Evolutionary conservation across 2,113 vertebrate species (phyloP).

Genomic region (Cnemophilus loriae): DNA sequence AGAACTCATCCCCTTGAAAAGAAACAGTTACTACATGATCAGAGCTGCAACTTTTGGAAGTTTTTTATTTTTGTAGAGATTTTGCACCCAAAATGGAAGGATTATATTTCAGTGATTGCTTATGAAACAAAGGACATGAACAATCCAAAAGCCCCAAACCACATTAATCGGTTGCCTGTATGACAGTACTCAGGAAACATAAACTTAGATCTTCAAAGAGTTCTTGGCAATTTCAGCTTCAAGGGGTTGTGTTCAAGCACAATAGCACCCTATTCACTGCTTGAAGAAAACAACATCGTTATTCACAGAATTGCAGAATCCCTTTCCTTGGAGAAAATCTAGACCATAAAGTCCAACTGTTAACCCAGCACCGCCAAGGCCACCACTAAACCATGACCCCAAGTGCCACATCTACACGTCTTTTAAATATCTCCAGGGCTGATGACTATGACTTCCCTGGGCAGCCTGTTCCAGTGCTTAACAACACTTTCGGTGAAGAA

Average conservation of each 20-base stretch:
- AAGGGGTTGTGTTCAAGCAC: neutral
- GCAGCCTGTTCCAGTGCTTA: neutral
- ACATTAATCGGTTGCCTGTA: neutral
- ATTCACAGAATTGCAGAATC: neutral
- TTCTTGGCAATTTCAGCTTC: neutral
- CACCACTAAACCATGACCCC: neutral
- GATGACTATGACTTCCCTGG: neutral
- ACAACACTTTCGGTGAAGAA: neutral
- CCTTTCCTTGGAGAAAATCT: neutral
- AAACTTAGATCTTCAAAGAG: neutral
- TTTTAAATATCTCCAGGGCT: neutral
- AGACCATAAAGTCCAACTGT: neutral
- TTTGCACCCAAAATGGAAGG: neutral
- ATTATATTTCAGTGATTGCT: neutral
- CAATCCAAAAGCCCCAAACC: neutral
- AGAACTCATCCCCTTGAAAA: neutral
- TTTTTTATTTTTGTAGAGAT: neutral
- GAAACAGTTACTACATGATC: neutral
- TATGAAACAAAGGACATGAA: neutral
- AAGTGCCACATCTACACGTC: neutral
- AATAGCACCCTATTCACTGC: neutral
- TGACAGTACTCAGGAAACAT: neutral
- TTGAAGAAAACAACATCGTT: neutral
- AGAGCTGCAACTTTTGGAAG: neutral
- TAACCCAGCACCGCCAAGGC: neutral